Evolutionary conservation across 2,797 vertebrate species (phyloP).

Genomic region (Sebastes matsubarae): DNA sequence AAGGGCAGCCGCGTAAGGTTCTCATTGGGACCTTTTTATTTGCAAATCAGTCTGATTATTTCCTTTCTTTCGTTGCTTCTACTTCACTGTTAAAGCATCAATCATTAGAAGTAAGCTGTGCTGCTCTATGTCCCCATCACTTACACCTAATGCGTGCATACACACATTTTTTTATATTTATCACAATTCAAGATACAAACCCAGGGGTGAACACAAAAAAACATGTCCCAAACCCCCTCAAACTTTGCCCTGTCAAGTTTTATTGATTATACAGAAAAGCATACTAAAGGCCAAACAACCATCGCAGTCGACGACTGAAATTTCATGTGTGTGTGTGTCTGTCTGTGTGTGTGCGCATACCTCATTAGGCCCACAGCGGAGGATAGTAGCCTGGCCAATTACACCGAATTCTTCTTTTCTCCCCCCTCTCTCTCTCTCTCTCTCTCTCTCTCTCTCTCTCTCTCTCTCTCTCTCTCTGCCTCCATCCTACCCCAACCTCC

Average conservation of each 20-base stretch:
- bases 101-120: background rate
- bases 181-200: background rate
- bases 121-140: background rate
- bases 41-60: conserved; percentile 46
- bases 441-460: conserved; percentile 11
- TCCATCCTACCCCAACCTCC: conserved; percentile 44
- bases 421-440: conserved; percentile 4
- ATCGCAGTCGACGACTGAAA: conserved; percentile 11
- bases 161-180: background rate
- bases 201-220: background rate
- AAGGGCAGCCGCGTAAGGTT: conserved; percentile 51
- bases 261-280: conserved; percentile 46
- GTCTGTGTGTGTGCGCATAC: conserved; percentile 37
- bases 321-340: conserved; percentile 9
- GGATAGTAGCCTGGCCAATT: conserved; percentile 66
- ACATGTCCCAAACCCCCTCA: conserved; percentile 1
- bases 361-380: conserved; percentile 76
- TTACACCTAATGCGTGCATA: background rate
- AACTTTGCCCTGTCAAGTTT: conserved; percentile 33
- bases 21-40: conserved; percentile 48
- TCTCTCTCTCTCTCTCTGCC: conserved; percentile 12
- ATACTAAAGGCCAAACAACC: conserved; percentile 30
- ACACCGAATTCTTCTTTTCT: conserved; percentile 53
- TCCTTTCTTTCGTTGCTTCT: background rate
- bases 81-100: conserved; percentile 3